Evolutionary conservation across 2,797 vertebrate genomes (phyloP), one percentile per base, ranked within the genome.

Genomic region (Leptoclinus maculatus): DNA sequence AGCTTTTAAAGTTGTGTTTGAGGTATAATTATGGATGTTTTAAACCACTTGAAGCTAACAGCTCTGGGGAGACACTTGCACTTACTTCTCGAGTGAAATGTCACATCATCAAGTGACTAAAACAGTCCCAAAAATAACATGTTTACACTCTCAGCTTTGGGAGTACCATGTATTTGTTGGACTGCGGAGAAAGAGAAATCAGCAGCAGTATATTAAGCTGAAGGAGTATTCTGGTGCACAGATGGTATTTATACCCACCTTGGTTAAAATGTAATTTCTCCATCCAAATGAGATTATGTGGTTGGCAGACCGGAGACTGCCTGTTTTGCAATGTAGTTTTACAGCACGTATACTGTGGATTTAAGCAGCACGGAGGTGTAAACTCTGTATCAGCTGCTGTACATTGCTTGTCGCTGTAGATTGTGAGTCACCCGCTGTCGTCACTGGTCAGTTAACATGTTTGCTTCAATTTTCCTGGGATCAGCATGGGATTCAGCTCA

Each of bases 371-470:
- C 4, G 6, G 41, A 74, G 82, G 85, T 84, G 87, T 83, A 76
- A 85, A 87, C 75, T 65, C 41, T 39, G 59, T 34, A 66, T 79
- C 69, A 49, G 71, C 43, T 57, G 78, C 84, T 57, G 67, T 66
- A 56, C 70, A 29, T n/a, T 39, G 58, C 77, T 54, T 8, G 57
- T 63, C 7, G 54, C 76, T 66, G 43, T 71, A 67, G 57, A 79
- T 69, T 76, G 83, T 76, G 74, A 88, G 84, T 83, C 60, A 57
- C 69, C 71, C 32, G 25, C 82, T 90, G 87, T 86, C 79, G 59
- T 92, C 91, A 90, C 82, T 16, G 71, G 72, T 73, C 80, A 34
- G 57, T 88, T 89, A 84, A 87, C 89, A 87, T 83, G 85, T 92
- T 93, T 90, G 84, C 74, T 49, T 71, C 74, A 92, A 74, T 75